phyloP scores from a whole-genome alignment of 2,113 vertebrate species.

The Vulpes ferrilata region DNA sequence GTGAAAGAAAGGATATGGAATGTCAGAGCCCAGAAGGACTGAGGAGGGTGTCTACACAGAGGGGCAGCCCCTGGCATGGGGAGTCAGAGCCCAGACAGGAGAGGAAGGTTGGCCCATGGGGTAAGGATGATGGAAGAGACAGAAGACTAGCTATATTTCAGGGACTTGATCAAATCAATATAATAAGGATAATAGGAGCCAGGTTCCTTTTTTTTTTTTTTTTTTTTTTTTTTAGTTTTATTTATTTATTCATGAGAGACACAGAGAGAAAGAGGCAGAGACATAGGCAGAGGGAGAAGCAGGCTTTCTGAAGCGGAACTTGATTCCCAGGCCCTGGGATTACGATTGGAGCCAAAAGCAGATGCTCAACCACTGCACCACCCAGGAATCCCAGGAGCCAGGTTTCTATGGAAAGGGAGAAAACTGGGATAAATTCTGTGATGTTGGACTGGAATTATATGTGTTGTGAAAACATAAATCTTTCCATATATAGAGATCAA shows the following conservation, averaged over 20 bases:
- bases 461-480: background rate
- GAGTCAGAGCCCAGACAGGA: background rate
- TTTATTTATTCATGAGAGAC: no score
- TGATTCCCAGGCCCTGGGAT: no score
- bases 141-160: background rate
- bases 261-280: no score
- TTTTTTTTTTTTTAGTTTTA: no score
- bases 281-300: no score
- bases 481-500: background rate
- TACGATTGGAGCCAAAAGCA: no score
- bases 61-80: background rate
- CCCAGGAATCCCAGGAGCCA: background rate
- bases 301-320: no score
- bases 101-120: background rate
- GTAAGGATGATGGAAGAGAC: background rate
- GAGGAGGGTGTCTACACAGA: background rate
- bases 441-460: background rate
- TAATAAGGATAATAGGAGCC: background rate
- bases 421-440: slow-evolving; percentile 17
- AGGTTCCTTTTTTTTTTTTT: background rate
- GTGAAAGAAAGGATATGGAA: background rate
- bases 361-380: no score
- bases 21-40: background rate
- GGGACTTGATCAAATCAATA: background rate
- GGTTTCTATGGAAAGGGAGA: background rate